Conservation (phyloP, 2,797 vertebrate genomes). For the Tadarida brasiliensis region DNA sequence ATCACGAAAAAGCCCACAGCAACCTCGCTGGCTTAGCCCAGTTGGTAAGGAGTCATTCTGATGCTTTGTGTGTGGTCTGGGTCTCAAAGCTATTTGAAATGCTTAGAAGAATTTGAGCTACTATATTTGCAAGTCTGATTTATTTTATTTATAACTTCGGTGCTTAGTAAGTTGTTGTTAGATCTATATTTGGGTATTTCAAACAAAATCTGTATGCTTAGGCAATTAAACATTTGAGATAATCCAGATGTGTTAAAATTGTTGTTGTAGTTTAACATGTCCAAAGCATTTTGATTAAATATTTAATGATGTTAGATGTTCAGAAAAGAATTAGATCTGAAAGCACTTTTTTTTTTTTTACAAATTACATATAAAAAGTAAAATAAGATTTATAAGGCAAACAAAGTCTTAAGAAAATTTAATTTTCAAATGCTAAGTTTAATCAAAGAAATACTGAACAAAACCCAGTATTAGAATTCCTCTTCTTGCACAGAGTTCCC, state of each 20-base stretch:
- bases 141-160: not conserved
- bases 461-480: conserved; percentile 23
- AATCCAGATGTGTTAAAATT: conserved; percentile 8
- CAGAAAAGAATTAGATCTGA: not conserved
- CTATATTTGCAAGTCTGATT: conserved; percentile 8
- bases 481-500: not conserved
- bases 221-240: conserved; percentile 2
- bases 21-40: too few species aligned
- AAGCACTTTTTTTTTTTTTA: not conserved
- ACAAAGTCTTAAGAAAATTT: not conserved
- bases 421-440: conserved; percentile 20
- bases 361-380: not conserved
- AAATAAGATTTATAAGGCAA: not conserved
- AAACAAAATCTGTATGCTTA: conserved; percentile 20
- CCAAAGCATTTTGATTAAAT: conserved; percentile 23
- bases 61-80: not conserved
- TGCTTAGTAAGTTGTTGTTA: not conserved
- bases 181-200: not conserved
- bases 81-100: not conserved
- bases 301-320: not conserved
- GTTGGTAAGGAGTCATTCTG: too few species aligned
- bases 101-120: not conserved
- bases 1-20: not conserved
- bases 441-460: conserved; percentile 15
- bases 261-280: not conserved